Percentiles rank a stretch among this genome's conserved stretches.
Evolutionary conservation across 2,797 vertebrate genomes (phyloP).

Genomic region (Microctenopoma steveboyesi): DNA sequence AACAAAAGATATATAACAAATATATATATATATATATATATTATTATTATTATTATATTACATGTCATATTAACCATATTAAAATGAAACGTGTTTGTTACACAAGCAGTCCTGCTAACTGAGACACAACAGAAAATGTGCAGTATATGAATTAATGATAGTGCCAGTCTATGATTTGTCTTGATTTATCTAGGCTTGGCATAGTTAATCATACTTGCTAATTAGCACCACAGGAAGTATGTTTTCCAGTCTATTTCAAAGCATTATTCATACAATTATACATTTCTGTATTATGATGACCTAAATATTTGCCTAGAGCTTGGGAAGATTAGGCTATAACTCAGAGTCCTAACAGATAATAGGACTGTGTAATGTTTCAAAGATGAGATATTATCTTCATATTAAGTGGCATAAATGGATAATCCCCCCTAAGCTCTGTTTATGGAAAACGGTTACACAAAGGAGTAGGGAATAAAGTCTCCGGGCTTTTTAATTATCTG

Average conservation of each 20-base stretch:
- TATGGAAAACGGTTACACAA: conserved; percentile 54
- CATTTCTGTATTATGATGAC: conserved; percentile 62
- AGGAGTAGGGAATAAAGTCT: conserved; percentile 41
- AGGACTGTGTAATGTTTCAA: conserved; percentile 59
- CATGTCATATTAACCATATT: no score
- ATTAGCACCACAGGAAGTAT: conserved; percentile 69
- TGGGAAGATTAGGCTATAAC: conserved; percentile 56
- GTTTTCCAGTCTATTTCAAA: conserved; percentile 63
- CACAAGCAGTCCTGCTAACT: conserved; percentile 25
- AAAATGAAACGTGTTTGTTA: conserved; percentile 9
- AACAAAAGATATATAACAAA: conserved; percentile 15
- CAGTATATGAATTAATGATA: conserved; percentile 12
- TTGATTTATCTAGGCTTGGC: conserved; percentile 59
- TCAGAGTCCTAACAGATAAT: conserved; percentile 63
- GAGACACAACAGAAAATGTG: conserved; percentile 14
- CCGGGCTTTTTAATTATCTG: conserved; percentile 38
- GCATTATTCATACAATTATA: conserved; percentile 69
- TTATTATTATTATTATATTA: no score
- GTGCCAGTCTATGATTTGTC: conserved; percentile 44
- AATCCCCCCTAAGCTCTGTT: conserved; percentile 52
- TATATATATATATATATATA: conserved; percentile 4
- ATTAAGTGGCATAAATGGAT: conserved; percentile 61
- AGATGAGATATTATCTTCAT: conserved; percentile 70
- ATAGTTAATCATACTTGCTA: conserved; percentile 65
- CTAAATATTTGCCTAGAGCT: conserved; percentile 70